A percentile compares a stretch with the other conserved stretches of the same genome.
Evolutionary conservation across 2,797 vertebrate species (phyloP).

Genomic region (Amphiprion clarkii): DNA sequence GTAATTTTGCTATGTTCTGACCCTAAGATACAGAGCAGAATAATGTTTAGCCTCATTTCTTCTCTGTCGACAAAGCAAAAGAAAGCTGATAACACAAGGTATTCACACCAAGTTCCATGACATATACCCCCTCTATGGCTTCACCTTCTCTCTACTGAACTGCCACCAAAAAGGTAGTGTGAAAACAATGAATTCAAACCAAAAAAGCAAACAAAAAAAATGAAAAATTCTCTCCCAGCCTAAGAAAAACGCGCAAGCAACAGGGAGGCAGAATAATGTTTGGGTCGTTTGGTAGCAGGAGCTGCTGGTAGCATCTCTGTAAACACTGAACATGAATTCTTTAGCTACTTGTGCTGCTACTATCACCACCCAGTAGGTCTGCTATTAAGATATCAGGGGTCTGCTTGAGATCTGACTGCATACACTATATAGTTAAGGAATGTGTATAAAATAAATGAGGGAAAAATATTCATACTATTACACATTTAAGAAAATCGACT

Average conservation of each 20-base stretch:
- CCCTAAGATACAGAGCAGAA: conserved; percentile 42
- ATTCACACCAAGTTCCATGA: conserved; percentile 8
- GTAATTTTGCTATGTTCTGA: conserved; percentile 53
- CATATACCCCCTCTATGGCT: not conserved
- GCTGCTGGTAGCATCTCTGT: too few relatives aligned
- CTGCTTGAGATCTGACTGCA: too few relatives aligned
- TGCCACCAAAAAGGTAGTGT: not conserved
- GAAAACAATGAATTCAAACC: not conserved
- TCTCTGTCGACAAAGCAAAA: conserved; percentile 44
- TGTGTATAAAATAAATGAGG: too few relatives aligned
- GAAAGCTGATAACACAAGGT: conserved; percentile 33
- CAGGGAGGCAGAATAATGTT: not conserved
- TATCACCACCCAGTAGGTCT: too few relatives aligned
- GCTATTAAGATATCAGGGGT: too few relatives aligned
- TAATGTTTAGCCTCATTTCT: conserved; percentile 38
- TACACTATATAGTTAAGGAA: too few relatives aligned
- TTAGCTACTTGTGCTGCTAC: not conserved
- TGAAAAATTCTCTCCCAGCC: not conserved
- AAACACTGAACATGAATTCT: too few relatives aligned
- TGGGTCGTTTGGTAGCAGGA: too few relatives aligned
- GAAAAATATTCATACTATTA: not conserved
- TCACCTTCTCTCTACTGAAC: conserved; percentile 5
- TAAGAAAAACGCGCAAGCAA: not conserved
- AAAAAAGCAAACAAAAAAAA: not conserved
- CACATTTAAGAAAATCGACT: not conserved